These are phyloP conservation scores for Zelostemma sp. DNA, from an alignment of 1,140 invertebrate species.

Conservation along the genomic window DNA sequence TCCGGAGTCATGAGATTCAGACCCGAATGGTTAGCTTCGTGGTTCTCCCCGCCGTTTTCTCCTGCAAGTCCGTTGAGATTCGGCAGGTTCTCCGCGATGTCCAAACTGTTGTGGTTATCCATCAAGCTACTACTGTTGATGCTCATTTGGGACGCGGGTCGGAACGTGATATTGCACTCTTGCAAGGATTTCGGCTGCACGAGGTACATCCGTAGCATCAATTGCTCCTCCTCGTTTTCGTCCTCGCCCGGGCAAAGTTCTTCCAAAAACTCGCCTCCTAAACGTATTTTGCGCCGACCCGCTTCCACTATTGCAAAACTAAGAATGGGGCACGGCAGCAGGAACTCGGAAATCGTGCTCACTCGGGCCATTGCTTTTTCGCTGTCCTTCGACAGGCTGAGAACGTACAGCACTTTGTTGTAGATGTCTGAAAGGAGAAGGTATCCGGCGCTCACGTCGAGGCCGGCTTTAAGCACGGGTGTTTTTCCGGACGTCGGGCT, in stretches of 20 bases:
- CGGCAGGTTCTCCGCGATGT: slow-evolving; percentile 58
- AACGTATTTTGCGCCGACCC: slow-evolving; percentile 60
- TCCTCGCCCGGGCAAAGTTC: slow-evolving; percentile 64
- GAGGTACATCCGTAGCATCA: slow-evolving; percentile 82
- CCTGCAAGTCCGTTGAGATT: slow-evolving; percentile 65
- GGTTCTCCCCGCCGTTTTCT: slow-evolving; percentile 67
- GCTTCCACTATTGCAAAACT: slow-evolving; percentile 90
- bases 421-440: slow-evolving; percentile 88
- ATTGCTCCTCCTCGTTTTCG: slow-evolving; percentile 64
- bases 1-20: slow-evolving; percentile 89
- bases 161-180: slow-evolving; percentile 85
- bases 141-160: slow-evolving; percentile 67
- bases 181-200: slow-evolving; percentile 91
- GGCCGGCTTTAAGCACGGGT: slow-evolving; percentile 78
- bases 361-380: slow-evolving; percentile 71
- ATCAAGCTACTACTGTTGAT: slow-evolving; percentile 43
- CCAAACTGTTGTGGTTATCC: slow-evolving; percentile 60
- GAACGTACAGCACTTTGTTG: slow-evolving; percentile 81
- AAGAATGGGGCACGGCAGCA: slow-evolving; percentile 84
- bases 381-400: slow-evolving; percentile 77
- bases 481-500: slow-evolving; percentile 63
- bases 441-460: slow-evolving; percentile 87
- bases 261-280: slow-evolving; percentile 62
- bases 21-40: slow-evolving; percentile 58
- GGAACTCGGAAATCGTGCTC: slow-evolving; percentile 84